Percentiles rank a stretch among this genome's conserved stretches.
phyloP scores from a whole-genome alignment of 2,888 invertebrate species.

The Hydroisotoma schaefferi region DNA sequence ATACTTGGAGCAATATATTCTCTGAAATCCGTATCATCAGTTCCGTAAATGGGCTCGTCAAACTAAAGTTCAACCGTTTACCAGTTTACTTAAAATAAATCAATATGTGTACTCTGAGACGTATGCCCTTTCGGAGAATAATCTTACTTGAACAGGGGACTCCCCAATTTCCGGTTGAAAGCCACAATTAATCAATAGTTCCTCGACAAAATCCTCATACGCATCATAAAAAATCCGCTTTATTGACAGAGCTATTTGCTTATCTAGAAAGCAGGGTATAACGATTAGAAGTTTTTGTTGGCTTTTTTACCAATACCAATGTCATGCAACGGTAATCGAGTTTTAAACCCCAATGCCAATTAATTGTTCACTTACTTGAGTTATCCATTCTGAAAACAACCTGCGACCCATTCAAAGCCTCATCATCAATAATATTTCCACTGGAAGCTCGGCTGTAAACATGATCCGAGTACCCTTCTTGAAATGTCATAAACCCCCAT shows the following conservation, averaged over 20 bases:
- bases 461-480: constrained; percentile 19
- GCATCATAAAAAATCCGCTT: constrained; percentile 30
- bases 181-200: constrained; percentile 25
- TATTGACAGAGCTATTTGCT: constrained; percentile 26
- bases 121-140: too few relatives aligned
- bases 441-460: constrained; percentile 27
- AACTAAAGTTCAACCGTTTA: neutral
- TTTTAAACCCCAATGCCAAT: neutral
- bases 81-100: neutral
- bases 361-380: constrained; percentile 25
- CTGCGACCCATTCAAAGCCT: constrained; percentile 26
- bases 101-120: neutral
- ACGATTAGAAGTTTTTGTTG: neutral
- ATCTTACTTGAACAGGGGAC: constrained; percentile 24
- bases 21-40: constrained; percentile 85
- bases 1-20: constrained; percentile 91
- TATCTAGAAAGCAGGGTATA: constrained; percentile 4
- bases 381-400: constrained; percentile 32
- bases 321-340: too few relatives aligned
- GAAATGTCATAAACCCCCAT: constrained; percentile 39
- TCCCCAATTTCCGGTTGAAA: constrained; percentile 26
- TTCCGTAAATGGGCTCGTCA: constrained; percentile 74
- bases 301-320: neutral
- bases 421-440: constrained; percentile 24
- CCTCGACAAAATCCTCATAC: constrained; percentile 27